Evolutionary conservation across 1,140 invertebrate genomes (phyloP), one percentile per base, ranked within the genome.

Genomic region (Procambarus clarkii): DNA sequence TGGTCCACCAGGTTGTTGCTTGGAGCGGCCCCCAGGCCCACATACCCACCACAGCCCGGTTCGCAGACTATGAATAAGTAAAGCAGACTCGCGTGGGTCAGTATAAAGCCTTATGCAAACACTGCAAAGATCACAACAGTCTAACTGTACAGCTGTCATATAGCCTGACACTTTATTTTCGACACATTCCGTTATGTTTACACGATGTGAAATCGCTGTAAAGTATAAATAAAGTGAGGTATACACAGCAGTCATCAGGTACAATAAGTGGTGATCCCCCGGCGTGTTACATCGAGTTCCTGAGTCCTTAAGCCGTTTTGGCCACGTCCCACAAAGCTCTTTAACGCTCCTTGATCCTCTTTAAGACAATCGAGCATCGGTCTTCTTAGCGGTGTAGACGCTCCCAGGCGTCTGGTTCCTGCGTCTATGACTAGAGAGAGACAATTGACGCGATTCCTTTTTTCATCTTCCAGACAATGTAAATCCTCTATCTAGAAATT

Each of bases 301-400:
- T 64, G 60, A 64, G 60, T 64, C 60, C 18, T 18, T 64, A 64
- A 64, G 60, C 60, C 60, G 60, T 64, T 64, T 64, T 64, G 13
- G 60, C 60, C 13, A 64, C 60, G 60, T 64, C 60, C 60, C 60
- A 64, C 60, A 64, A 64, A 64, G 60, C 60, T 64, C 60, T 11
- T 64, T 64, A 64, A 64, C 60, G 60, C 60, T 64, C 60, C 60
- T 64, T 64, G 60, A 64, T 64, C 60, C 60, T 64, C 60, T 64
- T 64, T 64, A 64, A 64, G 60, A 64, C 60, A 64, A 64, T 64
- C 60, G 60, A 64, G 18, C 60, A 21, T 64, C 60, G 60, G 60
- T 64, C 60, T 64, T 64, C 60, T 64, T 64, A 64, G 60, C 60
- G 60, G 60, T n/a, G 60, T n/a, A 64, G 60, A 18, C 60, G 21